phyloP scores from a whole-genome alignment of 1,140 invertebrate species.

The Diabrotica virgifera region DNA sequence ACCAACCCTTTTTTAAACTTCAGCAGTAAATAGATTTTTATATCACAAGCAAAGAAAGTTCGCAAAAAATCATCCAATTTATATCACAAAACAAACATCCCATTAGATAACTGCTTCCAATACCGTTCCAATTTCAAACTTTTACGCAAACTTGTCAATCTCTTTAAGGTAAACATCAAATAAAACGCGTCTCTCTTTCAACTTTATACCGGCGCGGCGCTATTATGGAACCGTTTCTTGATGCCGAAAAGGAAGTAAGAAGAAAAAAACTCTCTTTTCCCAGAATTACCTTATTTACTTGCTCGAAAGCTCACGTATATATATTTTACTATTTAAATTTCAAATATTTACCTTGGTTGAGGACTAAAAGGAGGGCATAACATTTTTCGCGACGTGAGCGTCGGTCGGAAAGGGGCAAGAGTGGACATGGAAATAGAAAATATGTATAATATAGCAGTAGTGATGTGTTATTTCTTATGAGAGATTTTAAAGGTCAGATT shows the following conservation, averaged over 20 bases:
- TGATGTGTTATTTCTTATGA: too few species aligned
- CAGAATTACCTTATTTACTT: slow-evolving; percentile 9
- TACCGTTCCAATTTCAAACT: slow-evolving; percentile 7
- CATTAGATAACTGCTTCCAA: not conserved
- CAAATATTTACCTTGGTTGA: slow-evolving; percentile 24
- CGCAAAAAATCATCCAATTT: too few species aligned
- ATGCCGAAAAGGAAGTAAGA: not conserved
- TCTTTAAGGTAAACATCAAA: slow-evolving; percentile 4
- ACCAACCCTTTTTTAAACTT: too few species aligned
- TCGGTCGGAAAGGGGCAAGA: too few species aligned
- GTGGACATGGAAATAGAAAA: too few species aligned
- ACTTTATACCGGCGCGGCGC: not conserved
- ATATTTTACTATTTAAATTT: slow-evolving; percentile 27
- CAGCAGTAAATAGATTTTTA: too few species aligned
- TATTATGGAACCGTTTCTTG: not conserved
- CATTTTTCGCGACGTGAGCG: too few species aligned
- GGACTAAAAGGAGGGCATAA: not conserved
- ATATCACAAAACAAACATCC: not conserved
- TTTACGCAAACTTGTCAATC: slow-evolving; percentile 13
- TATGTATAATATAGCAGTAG: too few species aligned
- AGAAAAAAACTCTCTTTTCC: not conserved
- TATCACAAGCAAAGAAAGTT: too few species aligned
- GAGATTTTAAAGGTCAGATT: too few species aligned
- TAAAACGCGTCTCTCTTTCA: slow-evolving; percentile 4
- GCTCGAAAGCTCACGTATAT: slow-evolving; percentile 2